Conservation (phyloP, 2,113 vertebrate species). For the Montifringilla adamsi region DNA sequence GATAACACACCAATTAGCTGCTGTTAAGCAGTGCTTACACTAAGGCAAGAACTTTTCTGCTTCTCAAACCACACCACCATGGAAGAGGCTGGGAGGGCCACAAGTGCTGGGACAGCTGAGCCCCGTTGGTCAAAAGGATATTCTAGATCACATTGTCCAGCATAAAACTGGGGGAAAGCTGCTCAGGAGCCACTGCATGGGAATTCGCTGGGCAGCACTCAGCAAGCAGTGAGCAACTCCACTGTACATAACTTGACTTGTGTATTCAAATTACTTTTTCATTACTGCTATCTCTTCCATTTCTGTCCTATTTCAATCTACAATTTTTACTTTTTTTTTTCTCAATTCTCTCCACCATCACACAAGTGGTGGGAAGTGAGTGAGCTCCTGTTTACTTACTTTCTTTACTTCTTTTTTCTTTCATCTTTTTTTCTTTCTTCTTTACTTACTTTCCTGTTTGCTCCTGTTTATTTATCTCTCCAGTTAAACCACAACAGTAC, state of each 20-base stretch:
- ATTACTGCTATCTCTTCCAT: background rate
- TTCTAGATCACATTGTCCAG: background rate
- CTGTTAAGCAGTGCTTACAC: background rate
- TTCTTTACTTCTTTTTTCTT: too few species aligned
- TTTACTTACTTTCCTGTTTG: too few species aligned
- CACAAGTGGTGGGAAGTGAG: background rate
- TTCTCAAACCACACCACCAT: background rate
- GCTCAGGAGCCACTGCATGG: too few species aligned
- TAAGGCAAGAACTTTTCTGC: background rate
- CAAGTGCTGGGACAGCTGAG: background rate
- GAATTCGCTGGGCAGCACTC: background rate
- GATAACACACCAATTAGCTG: background rate
- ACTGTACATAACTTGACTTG: background rate
- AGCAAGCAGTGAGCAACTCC: background rate
- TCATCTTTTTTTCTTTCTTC: too few species aligned
- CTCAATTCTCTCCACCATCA: background rate
- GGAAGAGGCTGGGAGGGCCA: background rate
- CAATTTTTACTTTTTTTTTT: background rate
- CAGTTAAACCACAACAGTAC: background rate
- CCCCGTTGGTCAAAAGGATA: background rate
- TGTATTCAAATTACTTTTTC: background rate
- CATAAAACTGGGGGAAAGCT: background rate
- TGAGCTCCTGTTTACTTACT: background rate
- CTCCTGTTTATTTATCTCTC: background rate
- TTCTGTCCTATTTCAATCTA: background rate